Base-by-base conservation (phyloP, 2,113 vertebrate genomes). In the Sprattus sprattus region DNA sequence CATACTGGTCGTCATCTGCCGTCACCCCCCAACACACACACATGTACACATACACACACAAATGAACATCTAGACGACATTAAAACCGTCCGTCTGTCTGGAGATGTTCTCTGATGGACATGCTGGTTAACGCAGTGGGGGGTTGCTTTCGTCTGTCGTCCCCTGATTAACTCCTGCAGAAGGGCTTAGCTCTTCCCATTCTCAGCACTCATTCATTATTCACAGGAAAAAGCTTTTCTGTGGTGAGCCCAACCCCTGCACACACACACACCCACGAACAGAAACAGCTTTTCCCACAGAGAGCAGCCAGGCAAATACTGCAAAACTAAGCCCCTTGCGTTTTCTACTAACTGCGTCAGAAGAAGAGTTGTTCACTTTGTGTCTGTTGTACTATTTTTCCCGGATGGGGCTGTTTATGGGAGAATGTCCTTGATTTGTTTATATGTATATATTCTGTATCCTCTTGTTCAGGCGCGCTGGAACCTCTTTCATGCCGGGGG, bases 151-250 rank as follows among this genome's bases (percentile, higher is more conserved):
- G 25, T 25, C 83, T 81, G 67, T 71, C n/a, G 67, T 83, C 85
- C 85, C 75, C 54, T 85, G 82, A 86, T 87, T 84, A 89, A 88
- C 86, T 87, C 85, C 82, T 90, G 85, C 83, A 80, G 47, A 85
- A 84, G 57, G 32, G 54, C 83, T 86, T 15, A 78, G 64, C 81
- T 71, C 54, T 86, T 89, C 86, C 87, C 85, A 87, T 86, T 39
- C 82, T 86, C 67, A 81, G 75, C 80, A 45, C 49, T 91, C 86
- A 91, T 90, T 88, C 84, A 88, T 88, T 91, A 89, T 91, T 91
- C 83, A 89, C 87, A 57, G 64, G n/a, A 10, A 67, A 67, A 67
- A 11, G 64, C 64, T 28, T 28, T 67, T 67, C 64, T 67, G 64
- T 67, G n/a, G n/a, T 28, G n/a, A 7, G n/a, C n/a, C 82, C 84